Evolutionary conservation across 2,113 vertebrate species (phyloP).

Genomic region (Gallinago jamesoni): DNA sequence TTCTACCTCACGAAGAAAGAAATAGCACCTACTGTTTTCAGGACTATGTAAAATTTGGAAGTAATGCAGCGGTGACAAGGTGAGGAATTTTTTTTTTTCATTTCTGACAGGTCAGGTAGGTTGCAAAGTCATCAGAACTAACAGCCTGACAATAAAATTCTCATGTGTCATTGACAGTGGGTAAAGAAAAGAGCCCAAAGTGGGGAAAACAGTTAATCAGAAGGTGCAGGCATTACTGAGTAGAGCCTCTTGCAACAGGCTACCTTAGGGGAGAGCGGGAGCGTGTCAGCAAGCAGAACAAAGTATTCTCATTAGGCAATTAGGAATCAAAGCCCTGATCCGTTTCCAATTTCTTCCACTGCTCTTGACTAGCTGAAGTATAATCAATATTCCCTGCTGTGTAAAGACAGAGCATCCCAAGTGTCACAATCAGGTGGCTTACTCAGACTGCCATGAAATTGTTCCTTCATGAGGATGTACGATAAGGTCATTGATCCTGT

Average conservation of each 20-base stretch:
- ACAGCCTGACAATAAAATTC: neutral
- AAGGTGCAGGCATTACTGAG: fast-evolving
- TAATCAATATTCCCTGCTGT: neutral
- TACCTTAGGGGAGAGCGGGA: neutral
- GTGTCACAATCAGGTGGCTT: neutral
- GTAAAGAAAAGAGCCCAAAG: neutral
- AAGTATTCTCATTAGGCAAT: neutral
- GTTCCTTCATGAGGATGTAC: neutral
- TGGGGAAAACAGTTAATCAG: neutral
- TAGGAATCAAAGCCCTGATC: neutral
- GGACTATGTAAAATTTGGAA: neutral
- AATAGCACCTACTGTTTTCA: neutral
- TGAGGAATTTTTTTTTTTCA: neutral
- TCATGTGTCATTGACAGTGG: neutral
- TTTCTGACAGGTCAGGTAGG: neutral
- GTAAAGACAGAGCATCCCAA: neutral
- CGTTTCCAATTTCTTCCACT: neutral
- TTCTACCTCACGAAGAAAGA: neutral
- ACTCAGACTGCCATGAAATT: neutral
- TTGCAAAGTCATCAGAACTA: neutral
- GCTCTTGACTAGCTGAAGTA: neutral
- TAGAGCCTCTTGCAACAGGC: neutral
- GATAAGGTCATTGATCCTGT: neutral
- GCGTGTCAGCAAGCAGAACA: neutral
- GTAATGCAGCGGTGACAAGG: neutral